phyloP scores from a whole-genome alignment of 2,797 vertebrate genomes.

The Pipistrellus nathusii region DNA sequence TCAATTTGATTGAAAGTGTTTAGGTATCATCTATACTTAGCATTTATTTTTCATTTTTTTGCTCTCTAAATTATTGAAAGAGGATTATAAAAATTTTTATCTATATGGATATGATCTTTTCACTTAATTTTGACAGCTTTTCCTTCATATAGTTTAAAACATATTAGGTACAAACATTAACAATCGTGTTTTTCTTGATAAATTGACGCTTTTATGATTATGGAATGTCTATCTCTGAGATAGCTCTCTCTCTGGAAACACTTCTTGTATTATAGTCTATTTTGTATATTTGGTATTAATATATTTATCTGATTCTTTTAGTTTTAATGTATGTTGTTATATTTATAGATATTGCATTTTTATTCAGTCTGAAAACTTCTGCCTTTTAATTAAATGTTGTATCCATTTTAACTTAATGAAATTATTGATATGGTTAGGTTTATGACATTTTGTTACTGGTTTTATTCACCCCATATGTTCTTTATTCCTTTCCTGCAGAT shows the following conservation, averaged over 20 bases:
- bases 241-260: neutral
- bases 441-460: neutral
- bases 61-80: neutral
- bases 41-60: neutral
- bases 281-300: neutral
- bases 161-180: neutral
- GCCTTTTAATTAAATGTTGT: slow-evolving; percentile 15
- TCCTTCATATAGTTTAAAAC: neutral
- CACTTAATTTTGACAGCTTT: neutral
- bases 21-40: slow-evolving; percentile 29
- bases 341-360: slow-evolving; percentile 10
- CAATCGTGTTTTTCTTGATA: neutral
- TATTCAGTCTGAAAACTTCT: neutral
- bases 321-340: neutral
- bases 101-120: neutral
- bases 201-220: neutral
- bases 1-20: neutral
- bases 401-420: neutral
- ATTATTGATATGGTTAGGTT: neutral
- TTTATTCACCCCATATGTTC: neutral
- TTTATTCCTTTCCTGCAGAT: neutral
- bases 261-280: neutral
- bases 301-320: neutral
- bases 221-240: neutral
- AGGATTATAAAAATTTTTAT: neutral